Evolutionary conservation across 2,797 vertebrate species (phyloP).

Genomic region (Cynopterus sphinx): DNA sequence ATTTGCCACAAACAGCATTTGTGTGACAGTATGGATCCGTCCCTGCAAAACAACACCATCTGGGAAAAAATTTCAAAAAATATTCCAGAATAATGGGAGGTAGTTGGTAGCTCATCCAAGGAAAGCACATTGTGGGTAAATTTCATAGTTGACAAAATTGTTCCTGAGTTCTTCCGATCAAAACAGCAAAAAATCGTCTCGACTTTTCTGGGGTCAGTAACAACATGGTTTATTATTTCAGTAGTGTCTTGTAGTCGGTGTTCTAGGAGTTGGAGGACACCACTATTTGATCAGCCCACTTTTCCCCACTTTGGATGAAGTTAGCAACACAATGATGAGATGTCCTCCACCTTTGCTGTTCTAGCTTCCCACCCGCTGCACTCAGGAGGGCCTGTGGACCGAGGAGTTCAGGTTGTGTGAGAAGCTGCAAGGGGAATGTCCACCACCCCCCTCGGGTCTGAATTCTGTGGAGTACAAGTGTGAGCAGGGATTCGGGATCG

Average conservation of each 20-base stretch:
- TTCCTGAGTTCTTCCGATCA: neutral
- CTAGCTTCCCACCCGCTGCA: conserved; percentile 92
- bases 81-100: neutral
- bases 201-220: neutral
- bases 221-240: neutral
- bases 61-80: neutral
- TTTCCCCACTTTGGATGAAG: neutral
- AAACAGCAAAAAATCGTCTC: neutral
- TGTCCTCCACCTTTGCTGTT: conserved; percentile 59
- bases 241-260: neutral
- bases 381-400: conserved; percentile 94
- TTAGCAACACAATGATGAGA: neutral
- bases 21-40: neutral
- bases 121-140: neutral
- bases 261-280: neutral
- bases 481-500: conserved; percentile 90
- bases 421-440: conserved; percentile 89
- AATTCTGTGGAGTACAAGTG: conserved; percentile 95
- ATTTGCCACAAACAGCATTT: neutral
- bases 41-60: neutral
- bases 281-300: neutral
- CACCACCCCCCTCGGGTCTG: conserved; percentile 82
- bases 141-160: neutral
- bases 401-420: conserved; percentile 92
- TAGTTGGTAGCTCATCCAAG: neutral